A percentile compares a stretch with the other conserved stretches of the same genome.
phyloP scores from a whole-genome alignment of 2,113 vertebrate species.

The Tragelaphus buxtoni region DNA sequence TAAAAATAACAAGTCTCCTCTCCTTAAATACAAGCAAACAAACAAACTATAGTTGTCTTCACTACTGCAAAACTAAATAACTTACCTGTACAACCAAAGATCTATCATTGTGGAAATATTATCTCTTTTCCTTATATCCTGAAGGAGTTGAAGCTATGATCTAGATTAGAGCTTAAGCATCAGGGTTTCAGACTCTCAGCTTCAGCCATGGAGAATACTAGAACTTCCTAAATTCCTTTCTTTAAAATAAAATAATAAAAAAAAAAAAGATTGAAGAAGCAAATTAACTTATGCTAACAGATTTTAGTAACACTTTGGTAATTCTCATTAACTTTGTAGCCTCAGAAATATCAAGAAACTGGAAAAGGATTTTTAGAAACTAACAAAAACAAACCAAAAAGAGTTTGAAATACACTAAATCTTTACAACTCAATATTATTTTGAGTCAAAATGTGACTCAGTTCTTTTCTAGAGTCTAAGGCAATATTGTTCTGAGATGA shows the following conservation, averaged over 20 bases:
- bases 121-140: slow-evolving; percentile 67
- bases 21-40: background rate
- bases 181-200: slow-evolving; percentile 64
- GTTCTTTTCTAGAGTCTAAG: background rate
- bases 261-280: slow-evolving; percentile 59
- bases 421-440: slow-evolving; percentile 12
- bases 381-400: slow-evolving; percentile 9
- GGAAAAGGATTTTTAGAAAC: background rate
- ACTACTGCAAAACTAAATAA: slow-evolving; percentile 57
- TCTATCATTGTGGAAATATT: slow-evolving; percentile 71
- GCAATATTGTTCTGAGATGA: background rate
- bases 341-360: slow-evolving; percentile 2
- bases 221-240: slow-evolving; percentile 64
- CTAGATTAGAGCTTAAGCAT: slow-evolving; percentile 66
- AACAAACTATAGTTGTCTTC: slow-evolving; percentile 16
- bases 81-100: slow-evolving; percentile 73
- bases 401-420: background rate
- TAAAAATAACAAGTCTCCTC: background rate
- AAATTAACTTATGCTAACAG: slow-evolving; percentile 47
- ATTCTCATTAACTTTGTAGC: background rate
- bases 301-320: background rate
- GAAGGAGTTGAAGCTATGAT: slow-evolving; percentile 64
- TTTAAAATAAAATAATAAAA: slow-evolving; percentile 64
- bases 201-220: slow-evolving; percentile 71
- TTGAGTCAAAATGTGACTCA: slow-evolving; percentile 17